phyloP scores from a whole-genome alignment of 2,888 invertebrate species.

The Osedax frankpressi region DNA sequence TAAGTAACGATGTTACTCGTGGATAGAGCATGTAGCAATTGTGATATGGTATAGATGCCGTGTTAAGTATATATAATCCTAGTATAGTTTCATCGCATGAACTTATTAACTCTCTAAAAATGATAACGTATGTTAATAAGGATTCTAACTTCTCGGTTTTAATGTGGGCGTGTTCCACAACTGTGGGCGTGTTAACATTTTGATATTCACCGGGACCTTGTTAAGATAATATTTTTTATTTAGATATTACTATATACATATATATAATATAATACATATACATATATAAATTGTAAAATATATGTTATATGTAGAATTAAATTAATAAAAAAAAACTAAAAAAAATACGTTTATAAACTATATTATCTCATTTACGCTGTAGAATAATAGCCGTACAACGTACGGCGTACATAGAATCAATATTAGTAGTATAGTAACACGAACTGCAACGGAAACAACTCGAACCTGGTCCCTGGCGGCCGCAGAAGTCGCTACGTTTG shows the following conservation, averaged over 20 bases:
- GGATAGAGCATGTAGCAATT: too few species aligned
- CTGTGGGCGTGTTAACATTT: not conserved
- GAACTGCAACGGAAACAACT: not conserved
- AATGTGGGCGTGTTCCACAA: conserved; percentile 18
- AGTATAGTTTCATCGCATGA: too few species aligned
- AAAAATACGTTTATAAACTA: too few species aligned
- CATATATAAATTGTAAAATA: not conserved
- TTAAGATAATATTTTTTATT: not conserved
- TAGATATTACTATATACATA: not conserved
- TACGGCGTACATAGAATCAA: too few species aligned
- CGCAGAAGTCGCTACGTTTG: conserved; percentile 34
- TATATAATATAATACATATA: not conserved
- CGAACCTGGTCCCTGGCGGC: conserved; percentile 33
- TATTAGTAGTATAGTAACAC: too few species aligned
- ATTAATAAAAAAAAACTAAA: not conserved
- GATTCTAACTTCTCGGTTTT: conserved; percentile 26
- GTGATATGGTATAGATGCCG: too few species aligned
- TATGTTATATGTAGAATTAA: not conserved
- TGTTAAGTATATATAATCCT: too few species aligned
- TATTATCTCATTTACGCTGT: too few species aligned
- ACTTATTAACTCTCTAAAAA: too few species aligned
- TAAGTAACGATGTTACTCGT: too few species aligned
- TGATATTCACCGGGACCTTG: conserved; percentile 44
- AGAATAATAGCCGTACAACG: too few species aligned
- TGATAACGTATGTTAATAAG: too few species aligned